These are phyloP conservation scores for Hafferia zeledoni DNA, from an alignment of 2,797 vertebrate genomes.

Conservation along the genomic window DNA sequence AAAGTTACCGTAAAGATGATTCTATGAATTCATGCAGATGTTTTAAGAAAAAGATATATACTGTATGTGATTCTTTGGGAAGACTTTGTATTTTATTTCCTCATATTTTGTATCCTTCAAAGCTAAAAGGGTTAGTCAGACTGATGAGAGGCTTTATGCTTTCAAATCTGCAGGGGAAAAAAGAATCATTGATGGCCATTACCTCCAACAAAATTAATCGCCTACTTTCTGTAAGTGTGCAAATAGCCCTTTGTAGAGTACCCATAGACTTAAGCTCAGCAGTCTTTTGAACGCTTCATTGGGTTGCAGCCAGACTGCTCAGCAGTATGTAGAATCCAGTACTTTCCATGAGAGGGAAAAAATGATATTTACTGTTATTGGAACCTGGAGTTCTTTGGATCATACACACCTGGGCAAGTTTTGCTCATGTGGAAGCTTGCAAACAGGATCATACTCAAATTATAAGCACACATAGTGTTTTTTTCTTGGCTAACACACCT, in stretches of 20 bases:
- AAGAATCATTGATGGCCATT: neutral
- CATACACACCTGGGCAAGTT: neutral
- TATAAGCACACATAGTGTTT: fast-evolving
- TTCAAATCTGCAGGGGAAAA: neutral
- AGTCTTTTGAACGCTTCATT: neutral
- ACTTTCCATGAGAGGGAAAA: neutral
- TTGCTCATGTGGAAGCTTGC: neutral
- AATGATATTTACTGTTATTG: neutral
- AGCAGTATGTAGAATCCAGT: neutral
- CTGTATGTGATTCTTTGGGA: neutral
- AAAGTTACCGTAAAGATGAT: neutral
- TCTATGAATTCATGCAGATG: neutral
- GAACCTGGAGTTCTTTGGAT: neutral
- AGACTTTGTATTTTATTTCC: neutral
- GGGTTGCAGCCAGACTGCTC: neutral
- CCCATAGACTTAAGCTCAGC: neutral
- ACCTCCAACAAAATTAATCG: neutral
- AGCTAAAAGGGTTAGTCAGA: neutral
- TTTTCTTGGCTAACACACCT: neutral
- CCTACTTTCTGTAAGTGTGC: neutral
- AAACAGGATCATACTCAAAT: neutral
- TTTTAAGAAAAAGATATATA: neutral
- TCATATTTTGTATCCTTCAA: neutral
- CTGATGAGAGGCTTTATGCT: neutral
- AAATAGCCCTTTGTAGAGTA: neutral